Conservation (phyloP, 2,888 invertebrate species). For the Lamellibrachia satsuma region DNA sequence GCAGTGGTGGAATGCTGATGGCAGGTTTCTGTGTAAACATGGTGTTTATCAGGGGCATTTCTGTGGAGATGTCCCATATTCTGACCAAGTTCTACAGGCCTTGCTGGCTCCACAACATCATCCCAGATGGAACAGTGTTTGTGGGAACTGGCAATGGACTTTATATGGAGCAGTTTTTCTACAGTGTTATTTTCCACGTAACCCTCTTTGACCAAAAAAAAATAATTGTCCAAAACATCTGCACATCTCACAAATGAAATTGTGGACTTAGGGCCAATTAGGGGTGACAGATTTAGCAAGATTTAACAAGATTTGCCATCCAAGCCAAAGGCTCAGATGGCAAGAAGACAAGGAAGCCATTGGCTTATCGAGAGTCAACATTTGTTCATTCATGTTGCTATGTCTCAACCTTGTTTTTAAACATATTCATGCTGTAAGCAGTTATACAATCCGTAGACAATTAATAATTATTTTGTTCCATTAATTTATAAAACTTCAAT, state of each 20-base stretch:
- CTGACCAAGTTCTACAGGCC: background rate
- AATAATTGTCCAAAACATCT: background rate
- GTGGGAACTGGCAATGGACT: background rate
- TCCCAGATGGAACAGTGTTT: background rate
- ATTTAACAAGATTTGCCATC: background rate
- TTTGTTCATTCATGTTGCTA: too few relatives aligned
- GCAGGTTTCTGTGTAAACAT: conserved; percentile 17
- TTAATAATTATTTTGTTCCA: too few relatives aligned
- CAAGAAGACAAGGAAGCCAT: too few relatives aligned
- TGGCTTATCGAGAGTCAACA: too few relatives aligned
- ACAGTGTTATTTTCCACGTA: background rate
- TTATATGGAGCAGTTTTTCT: background rate
- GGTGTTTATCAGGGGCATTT: conserved; percentile 7
- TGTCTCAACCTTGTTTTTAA: too few relatives aligned
- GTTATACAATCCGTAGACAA: too few relatives aligned
- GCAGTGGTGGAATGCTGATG: background rate
- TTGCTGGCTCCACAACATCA: background rate
- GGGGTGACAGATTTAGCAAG: background rate
- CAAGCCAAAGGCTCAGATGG: too few relatives aligned
- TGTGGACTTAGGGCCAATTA: background rate
- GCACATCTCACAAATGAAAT: background rate
- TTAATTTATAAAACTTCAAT: too few relatives aligned
- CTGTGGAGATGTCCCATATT: background rate
- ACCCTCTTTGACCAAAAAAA: background rate
- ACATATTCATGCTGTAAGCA: too few relatives aligned